These are phyloP conservation scores for Steatocranus sp. DNA, from an alignment of 2,797 vertebrate genomes.

Conservation along the genomic window DNA sequence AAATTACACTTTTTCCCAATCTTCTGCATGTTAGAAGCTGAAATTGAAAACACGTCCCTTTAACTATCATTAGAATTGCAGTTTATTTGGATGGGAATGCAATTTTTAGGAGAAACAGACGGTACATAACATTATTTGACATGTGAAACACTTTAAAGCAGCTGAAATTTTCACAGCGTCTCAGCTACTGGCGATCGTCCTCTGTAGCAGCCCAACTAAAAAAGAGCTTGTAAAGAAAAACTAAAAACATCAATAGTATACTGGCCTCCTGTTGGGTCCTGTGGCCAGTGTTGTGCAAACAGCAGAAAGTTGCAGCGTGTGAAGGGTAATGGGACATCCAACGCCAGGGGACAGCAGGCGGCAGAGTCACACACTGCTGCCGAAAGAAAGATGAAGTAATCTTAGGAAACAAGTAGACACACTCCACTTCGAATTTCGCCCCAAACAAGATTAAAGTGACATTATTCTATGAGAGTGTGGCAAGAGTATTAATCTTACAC, in stretches of 20 bases:
- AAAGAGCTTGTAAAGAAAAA: constrained; percentile 53
- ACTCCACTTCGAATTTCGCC: constrained; percentile 83
- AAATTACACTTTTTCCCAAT: neutral
- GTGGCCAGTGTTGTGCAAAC: constrained; percentile 81
- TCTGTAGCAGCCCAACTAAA: constrained; percentile 13
- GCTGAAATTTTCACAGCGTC: constrained; percentile 9
- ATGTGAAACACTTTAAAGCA: constrained; percentile 16
- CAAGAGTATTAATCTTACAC: constrained; percentile 81
- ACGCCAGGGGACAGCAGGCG: constrained; percentile 81
- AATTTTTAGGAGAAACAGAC: neutral
- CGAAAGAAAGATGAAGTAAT: constrained; percentile 84
- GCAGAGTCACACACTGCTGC: constrained; percentile 77
- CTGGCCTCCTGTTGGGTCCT: constrained; percentile 72
- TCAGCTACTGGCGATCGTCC: constrained; percentile 23
- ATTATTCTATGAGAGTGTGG: constrained; percentile 82
- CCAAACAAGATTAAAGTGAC: constrained; percentile 86
- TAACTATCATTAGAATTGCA: neutral
- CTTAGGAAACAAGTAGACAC: constrained; percentile 84
- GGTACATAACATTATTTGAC: neutral
- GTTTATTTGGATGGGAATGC: neutral
- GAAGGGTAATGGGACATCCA: constrained; percentile 87
- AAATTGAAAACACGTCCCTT: too few relatives aligned
- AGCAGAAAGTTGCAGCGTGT: constrained; percentile 82
- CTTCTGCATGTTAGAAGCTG: neutral
- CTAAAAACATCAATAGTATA: constrained; percentile 62